Base-by-base conservation (phyloP, 2,113 vertebrate genomes). In the Rhynchomys soricoides region DNA sequence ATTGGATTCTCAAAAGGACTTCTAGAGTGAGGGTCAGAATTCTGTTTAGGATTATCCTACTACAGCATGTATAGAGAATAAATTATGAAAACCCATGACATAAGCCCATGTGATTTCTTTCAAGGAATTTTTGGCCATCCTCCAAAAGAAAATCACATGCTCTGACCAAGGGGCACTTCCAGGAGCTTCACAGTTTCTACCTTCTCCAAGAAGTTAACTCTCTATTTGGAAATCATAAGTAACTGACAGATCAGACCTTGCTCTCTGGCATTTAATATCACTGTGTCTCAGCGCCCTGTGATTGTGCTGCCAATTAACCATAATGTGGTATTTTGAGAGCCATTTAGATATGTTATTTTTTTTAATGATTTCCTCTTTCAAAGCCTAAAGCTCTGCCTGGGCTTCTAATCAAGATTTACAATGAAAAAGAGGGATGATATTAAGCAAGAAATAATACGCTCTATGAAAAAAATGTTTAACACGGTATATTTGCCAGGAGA, bases 341-440 rank as follows among this genome's bases (percentile, higher is more conserved):
- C n/a, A 93, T 96, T 98, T 93, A 95, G 95, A 93, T 97, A 95
- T 97, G 96, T 97, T 98, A 86, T 96, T 97, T 97, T 97, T 97
- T 98, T 96, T 92, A 97, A 97, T 97, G 95, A 95, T 87, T 52
- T 95, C 62, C 94, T 94, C 83, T 64, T 95, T 92, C 78, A 94
- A 94, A 96, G 74, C 64, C 93, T 90, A 94, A 94, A 96, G 93
- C 89, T 96, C 94, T 96, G 89, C 93, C 94, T 96, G 82, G 55
- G 83, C 93, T 89, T 96, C 91, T 97, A 96, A 96, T 96, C 93
- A 77, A 95, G 96, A 59, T 96, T 96, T 95, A 94, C 93, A 94
- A 68, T 95, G n/a, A 96, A 96, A 96, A 88, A 97, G 68, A 87
- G 34, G 78, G 68, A 96, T 88, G 92, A 81, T 94, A 93, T 95